A percentile compares a stretch with the other conserved stretches of the same genome.
Conservation (phyloP, 2,797 vertebrate genomes). For the Ceryle rudis region DNA sequence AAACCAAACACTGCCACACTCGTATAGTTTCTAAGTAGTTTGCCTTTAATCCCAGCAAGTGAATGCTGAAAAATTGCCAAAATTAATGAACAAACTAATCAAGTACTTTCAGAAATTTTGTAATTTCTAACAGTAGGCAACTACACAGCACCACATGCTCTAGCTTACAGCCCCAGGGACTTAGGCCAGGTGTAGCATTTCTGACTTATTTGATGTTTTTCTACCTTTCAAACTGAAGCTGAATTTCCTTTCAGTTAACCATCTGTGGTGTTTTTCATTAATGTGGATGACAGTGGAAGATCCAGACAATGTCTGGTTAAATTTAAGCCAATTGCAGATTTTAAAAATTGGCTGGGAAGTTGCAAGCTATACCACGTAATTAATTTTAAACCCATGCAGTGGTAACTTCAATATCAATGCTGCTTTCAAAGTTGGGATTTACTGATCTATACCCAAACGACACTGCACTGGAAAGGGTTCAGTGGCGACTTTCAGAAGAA, state of each 20-base stretch:
- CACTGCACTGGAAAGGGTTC: background rate
- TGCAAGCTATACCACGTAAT: background rate
- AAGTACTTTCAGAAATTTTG: background rate
- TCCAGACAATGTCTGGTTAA: background rate
- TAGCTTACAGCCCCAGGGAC: background rate
- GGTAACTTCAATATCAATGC: background rate
- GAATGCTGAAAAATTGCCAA: background rate
- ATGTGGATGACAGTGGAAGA: background rate
- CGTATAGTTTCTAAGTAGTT: background rate
- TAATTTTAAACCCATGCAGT: background rate
- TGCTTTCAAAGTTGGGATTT: background rate
- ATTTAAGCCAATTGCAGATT: background rate
- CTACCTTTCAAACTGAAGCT: background rate
- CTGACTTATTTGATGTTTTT: background rate
- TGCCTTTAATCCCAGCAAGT: background rate
- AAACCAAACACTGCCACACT: background rate
- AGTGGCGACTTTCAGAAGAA: background rate
- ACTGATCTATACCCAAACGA: background rate
- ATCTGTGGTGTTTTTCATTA: background rate
- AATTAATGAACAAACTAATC: background rate
- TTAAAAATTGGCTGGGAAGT: background rate
- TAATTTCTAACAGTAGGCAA: background rate
- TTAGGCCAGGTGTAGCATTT: background rate
- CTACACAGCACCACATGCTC: fast-evolving
- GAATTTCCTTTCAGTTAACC: background rate